Evolutionary conservation across 2,888 invertebrate genomes (phyloP), one percentile per base, ranked within the genome.

Genomic region (Phaonia tiefii): DNA sequence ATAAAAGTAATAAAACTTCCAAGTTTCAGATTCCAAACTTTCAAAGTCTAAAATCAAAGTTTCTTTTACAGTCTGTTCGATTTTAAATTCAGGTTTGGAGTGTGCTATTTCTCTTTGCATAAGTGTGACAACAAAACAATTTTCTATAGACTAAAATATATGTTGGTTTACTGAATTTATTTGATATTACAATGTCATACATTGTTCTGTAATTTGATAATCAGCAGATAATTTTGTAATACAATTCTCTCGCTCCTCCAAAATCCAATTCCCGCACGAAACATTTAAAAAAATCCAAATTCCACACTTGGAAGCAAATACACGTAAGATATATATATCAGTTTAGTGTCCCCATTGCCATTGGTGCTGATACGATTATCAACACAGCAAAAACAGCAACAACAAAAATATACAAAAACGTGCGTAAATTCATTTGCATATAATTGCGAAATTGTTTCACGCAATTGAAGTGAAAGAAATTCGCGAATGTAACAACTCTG

Each of bases 371-470:
- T 51, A 26, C 56, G 56, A 56, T 5, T 31, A 31, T 8, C 31
- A 31, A 3, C 31, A 31, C 31, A 3, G 31, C 31, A 31, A 3
- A 31, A 8, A 3, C n/a, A n/a, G n/a, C 31, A 31, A 31, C 31
- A 31, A 58, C 13, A n/a, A 15, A 42, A 63, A 42, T 80, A n/a
- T 80, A 77, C 56, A 76, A 51, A 81, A 54, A 81, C 81, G 81
- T 81, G 81, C 81, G 78, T 81, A 75, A 75, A 78, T 71, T 54
- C 69, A 69, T 69, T 69, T 39, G 67, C 51, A 51, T 67, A 67
- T 78, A 78, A 78, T 78, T 78, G 71, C 69, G 63, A 78, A 78
- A 81, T 75, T 81, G 69, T 51, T 71, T 72, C 8, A 60, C 71
- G 71, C 15, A 56, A 75, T n/a, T n/a, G n/a, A 67, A 15, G 44